These are phyloP conservation scores for Philereme transversata DNA, from an alignment of 2,888 invertebrate genomes.

Conservation along the genomic window DNA sequence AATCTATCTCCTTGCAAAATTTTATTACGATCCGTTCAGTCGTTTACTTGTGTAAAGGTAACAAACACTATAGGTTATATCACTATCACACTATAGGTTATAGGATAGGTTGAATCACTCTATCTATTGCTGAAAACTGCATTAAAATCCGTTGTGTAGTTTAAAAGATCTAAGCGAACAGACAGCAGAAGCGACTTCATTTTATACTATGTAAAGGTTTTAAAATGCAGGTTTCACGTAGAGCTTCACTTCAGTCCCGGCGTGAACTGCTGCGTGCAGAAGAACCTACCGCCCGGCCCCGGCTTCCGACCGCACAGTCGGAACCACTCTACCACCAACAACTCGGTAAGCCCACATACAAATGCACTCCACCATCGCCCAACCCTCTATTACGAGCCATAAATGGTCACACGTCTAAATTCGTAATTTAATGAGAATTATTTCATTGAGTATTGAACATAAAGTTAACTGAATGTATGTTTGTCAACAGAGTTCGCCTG, in stretches of 20 bases:
- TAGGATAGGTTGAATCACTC: too few species aligned
- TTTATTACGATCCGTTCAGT: too few species aligned
- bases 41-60: too few species aligned
- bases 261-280: conserved; percentile 97
- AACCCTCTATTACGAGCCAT: background rate
- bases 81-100: too few species aligned
- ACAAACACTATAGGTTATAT: too few species aligned
- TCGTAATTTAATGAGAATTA: too few species aligned
- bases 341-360: conserved; percentile 59
- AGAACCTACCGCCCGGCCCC: conserved; percentile 96
- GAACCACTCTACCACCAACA: conserved; percentile 89
- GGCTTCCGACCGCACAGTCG: conserved; percentile 96
- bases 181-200: too few species aligned
- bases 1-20: too few species aligned
- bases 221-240: conserved; percentile 93
- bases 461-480: background rate
- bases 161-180: too few species aligned
- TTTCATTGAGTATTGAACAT: too few species aligned
- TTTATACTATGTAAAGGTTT: background rate
- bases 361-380: background rate
- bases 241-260: conserved; percentile 99
- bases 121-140: too few species aligned
- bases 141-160: too few species aligned
- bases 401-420: background rate
- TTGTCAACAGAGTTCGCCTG: conserved; percentile 83